Conservation (phyloP, 2,113 vertebrate genomes). For the Petrocephalus zakoni region DNA sequence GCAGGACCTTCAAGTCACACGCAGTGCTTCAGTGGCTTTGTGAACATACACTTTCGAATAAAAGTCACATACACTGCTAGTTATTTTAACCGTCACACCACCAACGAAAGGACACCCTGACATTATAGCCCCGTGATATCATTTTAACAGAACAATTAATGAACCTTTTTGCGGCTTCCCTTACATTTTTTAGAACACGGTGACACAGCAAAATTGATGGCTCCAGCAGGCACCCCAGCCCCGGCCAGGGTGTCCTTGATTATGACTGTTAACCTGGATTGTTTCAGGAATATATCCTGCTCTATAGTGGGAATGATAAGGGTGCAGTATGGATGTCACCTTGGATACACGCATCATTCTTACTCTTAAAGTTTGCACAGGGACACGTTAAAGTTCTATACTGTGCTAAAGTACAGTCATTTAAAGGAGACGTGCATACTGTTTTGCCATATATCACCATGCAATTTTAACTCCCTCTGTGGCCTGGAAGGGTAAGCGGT, state of each 20-base stretch:
- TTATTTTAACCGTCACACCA: background rate
- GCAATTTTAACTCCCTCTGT: background rate
- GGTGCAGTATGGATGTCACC: background rate
- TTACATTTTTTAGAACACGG: background rate
- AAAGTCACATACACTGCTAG: background rate
- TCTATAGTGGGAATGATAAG: background rate
- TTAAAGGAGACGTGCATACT: background rate
- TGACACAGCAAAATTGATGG: background rate
- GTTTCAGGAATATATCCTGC: background rate
- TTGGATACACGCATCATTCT: background rate
- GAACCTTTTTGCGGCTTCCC: background rate
- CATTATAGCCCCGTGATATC: background rate
- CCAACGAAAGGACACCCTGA: background rate
- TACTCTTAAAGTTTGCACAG: background rate
- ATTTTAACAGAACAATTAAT: background rate
- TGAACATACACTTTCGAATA: background rate
- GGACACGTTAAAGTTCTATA: background rate
- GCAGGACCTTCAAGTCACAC: background rate
- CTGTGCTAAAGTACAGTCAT: background rate
- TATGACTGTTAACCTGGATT: conserved; percentile 1
- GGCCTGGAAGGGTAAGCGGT: too few relatives aligned
- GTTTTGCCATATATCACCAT: background rate
- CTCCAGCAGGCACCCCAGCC: background rate
- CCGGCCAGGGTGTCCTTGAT: background rate
- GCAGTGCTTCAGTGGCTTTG: background rate